These are phyloP conservation scores for Drosophila paramelanica DNA, from an alignment of 2,888 invertebrate genomes.

Conservation along the genomic window DNA sequence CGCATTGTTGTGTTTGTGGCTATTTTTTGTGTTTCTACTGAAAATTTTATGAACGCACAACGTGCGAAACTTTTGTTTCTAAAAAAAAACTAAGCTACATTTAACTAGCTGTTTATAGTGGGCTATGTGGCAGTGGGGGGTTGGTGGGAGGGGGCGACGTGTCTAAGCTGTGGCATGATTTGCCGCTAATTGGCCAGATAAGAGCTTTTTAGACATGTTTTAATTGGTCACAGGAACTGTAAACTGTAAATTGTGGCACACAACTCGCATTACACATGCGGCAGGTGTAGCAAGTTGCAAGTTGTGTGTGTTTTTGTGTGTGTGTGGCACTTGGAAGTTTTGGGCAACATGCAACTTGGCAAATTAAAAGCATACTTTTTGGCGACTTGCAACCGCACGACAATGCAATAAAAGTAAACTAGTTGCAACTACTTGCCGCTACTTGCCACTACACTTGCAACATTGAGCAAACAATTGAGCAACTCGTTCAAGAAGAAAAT, in stretches of 20 bases:
- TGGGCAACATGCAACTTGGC: slow-evolving; percentile 35
- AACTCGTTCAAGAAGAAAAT: slow-evolving; percentile 76
- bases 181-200: slow-evolving; percentile 51
- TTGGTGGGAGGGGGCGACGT: slow-evolving; percentile 1
- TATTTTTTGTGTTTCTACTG: slow-evolving; percentile 14
- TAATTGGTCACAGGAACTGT: slow-evolving; percentile 20
- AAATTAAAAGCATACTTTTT: slow-evolving; percentile 61
- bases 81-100: slow-evolving; percentile 6
- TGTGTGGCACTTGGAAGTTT: slow-evolving; percentile 37
- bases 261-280: slow-evolving; percentile 19
- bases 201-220: slow-evolving; percentile 28
- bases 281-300: slow-evolving; percentile 25
- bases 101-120: slow-evolving; percentile 29
- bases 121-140: not conserved
- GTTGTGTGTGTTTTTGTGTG: not conserved
- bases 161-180: slow-evolving; percentile 36
- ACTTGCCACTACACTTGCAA: slow-evolving; percentile 42
- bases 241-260: slow-evolving; percentile 21
- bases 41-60: slow-evolving; percentile 24
- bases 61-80: slow-evolving; percentile 25
- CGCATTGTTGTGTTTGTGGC: not conserved
- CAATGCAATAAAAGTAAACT: slow-evolving; percentile 76
- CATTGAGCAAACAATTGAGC: slow-evolving; percentile 75
- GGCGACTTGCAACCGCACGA: slow-evolving; percentile 66
- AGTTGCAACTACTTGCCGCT: slow-evolving; percentile 37